These are phyloP conservation scores for Semaprochilodus insignis DNA, from an alignment of 2,797 vertebrate genomes.

Conservation along the genomic window DNA sequence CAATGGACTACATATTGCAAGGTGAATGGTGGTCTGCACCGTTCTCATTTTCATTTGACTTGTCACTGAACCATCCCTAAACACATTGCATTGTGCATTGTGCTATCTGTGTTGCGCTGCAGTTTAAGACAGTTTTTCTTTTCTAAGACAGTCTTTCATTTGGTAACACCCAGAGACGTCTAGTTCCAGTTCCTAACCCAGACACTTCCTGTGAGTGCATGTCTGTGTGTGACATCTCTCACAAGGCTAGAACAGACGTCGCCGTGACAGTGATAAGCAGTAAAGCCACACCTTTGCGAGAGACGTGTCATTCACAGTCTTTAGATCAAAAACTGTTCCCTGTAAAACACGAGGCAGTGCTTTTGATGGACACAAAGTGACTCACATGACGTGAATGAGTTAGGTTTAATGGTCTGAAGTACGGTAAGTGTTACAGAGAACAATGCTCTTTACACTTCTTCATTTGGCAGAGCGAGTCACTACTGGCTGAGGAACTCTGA, in stretches of 20 bases:
- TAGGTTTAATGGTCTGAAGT: not conserved
- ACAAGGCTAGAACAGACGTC: not conserved
- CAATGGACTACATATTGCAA: no score
- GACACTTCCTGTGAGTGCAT: constrained; percentile 14
- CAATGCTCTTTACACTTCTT: not conserved
- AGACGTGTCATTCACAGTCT: not conserved
- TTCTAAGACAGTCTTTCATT: not conserved
- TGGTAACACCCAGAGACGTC: not conserved
- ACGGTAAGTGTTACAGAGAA: not conserved
- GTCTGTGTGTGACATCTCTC: not conserved
- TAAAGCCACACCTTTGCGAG: not conserved
- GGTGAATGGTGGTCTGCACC: no score
- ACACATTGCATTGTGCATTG: no score
- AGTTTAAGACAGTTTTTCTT: not conserved
- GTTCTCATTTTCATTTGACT: no score
- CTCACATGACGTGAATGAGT: not conserved
- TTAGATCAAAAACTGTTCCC: no score
- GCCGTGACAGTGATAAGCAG: constrained; percentile 6
- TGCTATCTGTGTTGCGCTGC: no score
- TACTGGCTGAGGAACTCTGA: not conserved
- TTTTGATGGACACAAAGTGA: not conserved
- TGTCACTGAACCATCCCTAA: no score
- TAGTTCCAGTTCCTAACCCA: not conserved
- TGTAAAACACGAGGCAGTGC: not conserved
- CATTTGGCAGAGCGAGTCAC: not conserved